Base-by-base conservation (phyloP, 2,888 invertebrate genomes). In the Drosophila phalerata region DNA sequence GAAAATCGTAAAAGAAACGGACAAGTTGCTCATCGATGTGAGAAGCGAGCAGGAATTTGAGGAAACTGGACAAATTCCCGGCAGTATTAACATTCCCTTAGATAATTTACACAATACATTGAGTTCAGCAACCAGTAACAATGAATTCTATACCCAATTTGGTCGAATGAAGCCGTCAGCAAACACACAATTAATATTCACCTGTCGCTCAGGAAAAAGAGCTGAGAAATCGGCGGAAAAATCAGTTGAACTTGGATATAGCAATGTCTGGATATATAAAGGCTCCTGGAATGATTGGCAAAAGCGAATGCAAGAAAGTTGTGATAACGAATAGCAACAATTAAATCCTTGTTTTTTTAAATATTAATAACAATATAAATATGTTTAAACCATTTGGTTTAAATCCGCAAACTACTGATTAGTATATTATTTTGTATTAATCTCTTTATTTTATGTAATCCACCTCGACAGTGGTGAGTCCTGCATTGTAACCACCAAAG, bases 81-180 rank as follows among this genome's bases (percentile, higher is more conserved):
- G 94, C 58, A 96, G 96, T 86, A 94, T 96, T 56, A 96, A 96
- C 86, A 96, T 97, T 91, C 96, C 96, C 79, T 93, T 96, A 95
- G 93, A 71, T 1, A 67, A 49, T 8, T 75, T 92, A 5, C 43
- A 58, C n/a, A 70, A 81, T 80, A 93, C 77, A 80, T 93, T 62
- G 3, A 19, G 38, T 15, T 15, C 37, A 4, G 10, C 38, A 11
- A 55, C 37, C 3, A 62, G 22, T 8, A 3, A 5, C 17, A 5
- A 19, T 15, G 62, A 62, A 3, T 62, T 62, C 19, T 11, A 5
- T n/a, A 3, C 45, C 19, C 45, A 28, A 47, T 62, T 62, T 43
- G 53, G 45, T 2, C 53, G 47, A 9, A 2, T 2, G 2, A 62
- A 62, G 17, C 62, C 62, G 1, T 30, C 45, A 93, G 92, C 10